These are phyloP conservation scores for Solenodon paradoxus DNA, from an alignment of 2,113 vertebrate species.

Conservation along the genomic window DNA sequence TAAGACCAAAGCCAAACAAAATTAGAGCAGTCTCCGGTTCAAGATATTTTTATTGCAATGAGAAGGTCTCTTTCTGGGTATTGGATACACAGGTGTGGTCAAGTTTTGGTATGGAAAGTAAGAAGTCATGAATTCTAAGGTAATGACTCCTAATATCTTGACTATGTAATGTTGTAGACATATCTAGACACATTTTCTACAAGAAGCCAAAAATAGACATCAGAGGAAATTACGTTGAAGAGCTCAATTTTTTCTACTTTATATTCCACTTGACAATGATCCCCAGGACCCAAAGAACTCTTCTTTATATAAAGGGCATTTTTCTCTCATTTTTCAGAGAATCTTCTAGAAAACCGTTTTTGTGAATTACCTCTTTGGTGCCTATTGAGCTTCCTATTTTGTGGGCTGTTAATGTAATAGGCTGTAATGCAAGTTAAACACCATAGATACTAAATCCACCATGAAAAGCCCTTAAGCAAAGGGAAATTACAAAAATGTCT, in stretches of 20 bases:
- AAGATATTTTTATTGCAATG: constrained; percentile 67
- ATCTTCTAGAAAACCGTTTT: constrained; percentile 35
- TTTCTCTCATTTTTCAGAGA: constrained; percentile 14
- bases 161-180: neutral
- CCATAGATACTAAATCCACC: constrained; percentile 49
- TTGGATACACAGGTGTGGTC: constrained; percentile 43
- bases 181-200: neutral
- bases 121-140: constrained; percentile 36
- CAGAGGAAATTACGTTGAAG: constrained; percentile 25
- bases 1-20: constrained; percentile 72
- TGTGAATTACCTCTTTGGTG: constrained; percentile 32
- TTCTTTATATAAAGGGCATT: neutral
- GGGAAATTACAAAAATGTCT: constrained; percentile 63
- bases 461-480: constrained; percentile 47
- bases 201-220: neutral
- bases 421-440: constrained; percentile 55
- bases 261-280: neutral
- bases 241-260: neutral
- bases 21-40: constrained; percentile 56
- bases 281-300: neutral
- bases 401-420: constrained; percentile 55
- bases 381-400: constrained; percentile 33
- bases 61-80: constrained; percentile 37
- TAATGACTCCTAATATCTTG: constrained; percentile 9
- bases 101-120: constrained; percentile 42